Evolutionary conservation across 2,797 vertebrate genomes (phyloP).

Genomic region (Synaphobranchus kaupii): DNA sequence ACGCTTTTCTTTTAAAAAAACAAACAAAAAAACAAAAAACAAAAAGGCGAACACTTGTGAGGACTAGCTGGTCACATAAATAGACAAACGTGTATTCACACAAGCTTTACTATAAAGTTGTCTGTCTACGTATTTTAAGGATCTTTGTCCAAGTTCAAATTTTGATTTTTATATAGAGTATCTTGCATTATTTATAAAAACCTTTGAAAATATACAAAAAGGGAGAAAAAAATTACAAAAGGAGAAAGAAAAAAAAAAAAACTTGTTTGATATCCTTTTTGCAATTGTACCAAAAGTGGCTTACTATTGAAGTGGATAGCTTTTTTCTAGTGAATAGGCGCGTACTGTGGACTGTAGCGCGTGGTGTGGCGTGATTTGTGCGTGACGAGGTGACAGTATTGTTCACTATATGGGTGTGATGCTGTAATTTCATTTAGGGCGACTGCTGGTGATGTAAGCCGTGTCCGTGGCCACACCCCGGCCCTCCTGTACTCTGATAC

Average conservation of each 20-base stretch:
- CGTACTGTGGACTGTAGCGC: slow-evolving; percentile 74
- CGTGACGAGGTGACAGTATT: slow-evolving; percentile 76
- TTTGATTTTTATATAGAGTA: slow-evolving; percentile 96
- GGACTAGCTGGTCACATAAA: slow-evolving; percentile 75
- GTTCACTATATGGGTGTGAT: slow-evolving; percentile 69
- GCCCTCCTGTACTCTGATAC: not conserved
- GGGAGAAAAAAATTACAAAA: slow-evolving; percentile 54
- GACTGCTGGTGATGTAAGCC: slow-evolving; percentile 61
- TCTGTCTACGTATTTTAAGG: slow-evolving; percentile 80
- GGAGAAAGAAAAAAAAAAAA: slow-evolving; percentile 56
- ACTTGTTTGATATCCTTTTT: slow-evolving; percentile 95
- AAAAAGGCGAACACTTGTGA: slow-evolving; percentile 32
- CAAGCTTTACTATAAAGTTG: slow-evolving; percentile 81
- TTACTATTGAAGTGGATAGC: slow-evolving; percentile 88
- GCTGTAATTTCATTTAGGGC: slow-evolving; percentile 64
- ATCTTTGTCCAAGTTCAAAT: slow-evolving; percentile 87
- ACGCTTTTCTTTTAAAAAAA: slow-evolving; percentile 10
- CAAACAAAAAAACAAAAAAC: slow-evolving; percentile 9
- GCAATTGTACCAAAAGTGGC: slow-evolving; percentile 99
- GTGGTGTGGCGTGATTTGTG: slow-evolving; percentile 78
- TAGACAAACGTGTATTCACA: slow-evolving; percentile 71
- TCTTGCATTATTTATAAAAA: slow-evolving; percentile 95
- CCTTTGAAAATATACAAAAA: slow-evolving; percentile 67
- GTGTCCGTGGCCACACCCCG: slow-evolving; percentile 48
- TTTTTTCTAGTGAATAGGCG: slow-evolving; percentile 82